A percentile compares a stretch with the other conserved stretches of the same genome.
phyloP scores from a whole-genome alignment of 1,140 invertebrate species.

The Hyposmocoma kahamanoa region DNA sequence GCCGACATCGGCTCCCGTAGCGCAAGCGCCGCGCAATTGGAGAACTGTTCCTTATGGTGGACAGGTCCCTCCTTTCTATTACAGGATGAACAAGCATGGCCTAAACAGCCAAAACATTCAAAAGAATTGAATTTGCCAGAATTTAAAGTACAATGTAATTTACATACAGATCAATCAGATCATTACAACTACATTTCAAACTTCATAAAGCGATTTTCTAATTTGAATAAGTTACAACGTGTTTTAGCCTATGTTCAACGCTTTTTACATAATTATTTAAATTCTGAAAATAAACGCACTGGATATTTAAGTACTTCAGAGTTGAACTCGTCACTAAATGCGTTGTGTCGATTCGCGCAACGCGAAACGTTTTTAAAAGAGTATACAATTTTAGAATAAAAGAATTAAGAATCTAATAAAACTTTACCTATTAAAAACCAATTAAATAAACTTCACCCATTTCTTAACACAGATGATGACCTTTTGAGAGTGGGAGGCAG shows the following conservation, averaged over 20 bases:
- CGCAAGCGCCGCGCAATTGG: neutral
- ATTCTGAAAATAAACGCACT: conserved; percentile 4
- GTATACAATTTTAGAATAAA: neutral
- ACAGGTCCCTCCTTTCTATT: conserved; percentile 8
- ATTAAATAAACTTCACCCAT: conserved; percentile 5
- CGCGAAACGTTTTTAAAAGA: neutral
- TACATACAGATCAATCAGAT: neutral
- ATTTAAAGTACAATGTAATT: conserved; percentile 4
- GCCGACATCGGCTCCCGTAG: conserved; percentile 13
- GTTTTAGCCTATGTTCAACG: conserved; percentile 3
- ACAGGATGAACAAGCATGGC: neutral
- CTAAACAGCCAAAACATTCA: conserved; percentile 3
- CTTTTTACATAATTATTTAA: conserved; percentile 7
- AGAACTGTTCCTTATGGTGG: conserved; percentile 8
- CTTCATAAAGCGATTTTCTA: conserved; percentile 5
- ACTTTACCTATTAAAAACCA: neutral
- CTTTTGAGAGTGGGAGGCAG: conserved; percentile 40
- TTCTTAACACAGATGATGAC: neutral
- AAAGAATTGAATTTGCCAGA: conserved; percentile 1
- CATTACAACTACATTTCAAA: neutral
- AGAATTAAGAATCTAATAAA: neutral
- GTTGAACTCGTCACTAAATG: neutral
- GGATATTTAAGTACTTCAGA: neutral
- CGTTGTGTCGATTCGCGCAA: conserved; percentile 7
- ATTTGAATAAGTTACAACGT: conserved; percentile 9